Evolutionary conservation across 2,113 vertebrate genomes (phyloP), one percentile per base, ranked within the genome.

Genomic region (Guaruba guarouba): DNA sequence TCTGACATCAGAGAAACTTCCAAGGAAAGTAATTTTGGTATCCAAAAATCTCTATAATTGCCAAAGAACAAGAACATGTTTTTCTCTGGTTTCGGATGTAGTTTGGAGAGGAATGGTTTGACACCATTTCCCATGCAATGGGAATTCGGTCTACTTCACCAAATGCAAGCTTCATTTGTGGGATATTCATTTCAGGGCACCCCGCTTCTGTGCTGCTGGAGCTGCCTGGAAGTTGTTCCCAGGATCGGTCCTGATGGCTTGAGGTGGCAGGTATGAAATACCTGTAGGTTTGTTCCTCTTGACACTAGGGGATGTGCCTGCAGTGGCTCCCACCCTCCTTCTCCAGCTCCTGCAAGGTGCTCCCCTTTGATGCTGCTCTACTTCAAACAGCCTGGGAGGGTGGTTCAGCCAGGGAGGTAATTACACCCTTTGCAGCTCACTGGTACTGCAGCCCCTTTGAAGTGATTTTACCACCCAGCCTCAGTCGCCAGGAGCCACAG

Each of bases 381-480:
- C 95, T 96, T 96, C 96, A 96, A 96, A 96, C 92, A 95, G 84
- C 86, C 87, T 15, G 61, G 93, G 86, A 75, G 86, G 92, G 88
- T 66, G 80, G 93, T 77, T 94, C 92, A 93, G 85, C 87, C 90
- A 11, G 75, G 63, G 64, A 22, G n/a, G 93, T 95, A 97, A 97
- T 97, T 97, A 92, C 93, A 95, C 92, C 90, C 85, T 79, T 28
- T 77, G 81, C 92, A 87, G 85, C 87, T 94, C 66, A 0, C 83
- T 93, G 93, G 85, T 92, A 29, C 95, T 92, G 62, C 82, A 92
- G 90, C 83, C 95, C 86, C 92, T 96, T 96, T 97, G 96, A 97
- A 94, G 96, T 93, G 89, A 89, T 81, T 90, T 95, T 95, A 96
- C 96, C 96, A 95, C 93, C 95, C 96, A 96, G 93, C 92, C 88